Evolutionary conservation across 1,140 invertebrate species (phyloP).

Genomic region (Neelides sp.): DNA sequence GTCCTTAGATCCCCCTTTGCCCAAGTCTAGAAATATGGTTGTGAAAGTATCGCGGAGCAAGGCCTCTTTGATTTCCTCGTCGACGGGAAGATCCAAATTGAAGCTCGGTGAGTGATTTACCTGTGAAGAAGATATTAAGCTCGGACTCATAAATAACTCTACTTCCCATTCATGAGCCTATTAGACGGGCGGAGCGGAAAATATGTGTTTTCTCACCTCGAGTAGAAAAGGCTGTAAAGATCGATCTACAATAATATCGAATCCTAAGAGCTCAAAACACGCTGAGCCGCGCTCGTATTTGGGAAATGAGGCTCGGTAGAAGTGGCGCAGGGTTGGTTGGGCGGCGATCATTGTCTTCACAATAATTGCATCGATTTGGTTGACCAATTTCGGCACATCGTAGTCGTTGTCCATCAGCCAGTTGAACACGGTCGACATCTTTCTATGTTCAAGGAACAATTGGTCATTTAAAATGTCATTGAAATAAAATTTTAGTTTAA

Average conservation of each 20-base stretch:
- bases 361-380: constrained; percentile 71
- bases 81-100: constrained; percentile 38
- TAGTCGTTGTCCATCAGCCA: constrained; percentile 38
- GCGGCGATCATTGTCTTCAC: constrained; percentile 78
- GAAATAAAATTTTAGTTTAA: no score
- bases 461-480: neutral
- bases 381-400: constrained; percentile 61
- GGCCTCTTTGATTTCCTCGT: constrained; percentile 40
- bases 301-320: constrained; percentile 77
- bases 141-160: no score
- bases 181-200: no score
- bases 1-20: no score
- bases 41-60: constrained; percentile 38
- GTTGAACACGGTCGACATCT: constrained; percentile 16
- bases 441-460: constrained; percentile 6
- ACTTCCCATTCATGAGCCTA: no score
- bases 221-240: constrained; percentile 71
- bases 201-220: constrained; percentile 49
- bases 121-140: constrained; percentile 35
- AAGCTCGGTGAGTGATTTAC: constrained; percentile 43
- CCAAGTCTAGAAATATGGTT: no score
- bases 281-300: constrained; percentile 65
- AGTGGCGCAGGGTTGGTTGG: constrained; percentile 62
- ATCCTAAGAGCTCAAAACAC: constrained; percentile 79
- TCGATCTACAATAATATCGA: constrained; percentile 73